Evolutionary conservation across 2,888 invertebrate genomes (phyloP).

Genomic region (Ochlodes sylvanus): DNA sequence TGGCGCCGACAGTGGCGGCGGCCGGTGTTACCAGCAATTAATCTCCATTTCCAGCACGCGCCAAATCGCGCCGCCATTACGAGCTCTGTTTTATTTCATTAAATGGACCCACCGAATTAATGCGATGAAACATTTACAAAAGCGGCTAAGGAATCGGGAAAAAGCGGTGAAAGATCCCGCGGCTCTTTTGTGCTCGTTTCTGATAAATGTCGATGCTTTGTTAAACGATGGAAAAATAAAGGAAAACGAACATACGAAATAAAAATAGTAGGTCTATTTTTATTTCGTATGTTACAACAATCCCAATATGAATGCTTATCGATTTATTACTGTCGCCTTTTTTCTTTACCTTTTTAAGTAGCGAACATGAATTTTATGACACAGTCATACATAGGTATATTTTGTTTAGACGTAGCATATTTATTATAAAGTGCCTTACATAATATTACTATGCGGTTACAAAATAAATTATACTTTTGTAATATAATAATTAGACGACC

Average conservation of each 20-base stretch:
- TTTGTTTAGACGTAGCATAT: no score
- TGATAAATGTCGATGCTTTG: slow-evolving; percentile 64
- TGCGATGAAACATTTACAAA: slow-evolving; percentile 72
- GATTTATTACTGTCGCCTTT: slow-evolving; percentile 12
- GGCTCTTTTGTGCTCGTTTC: slow-evolving; percentile 63
- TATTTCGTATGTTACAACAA: slow-evolving; percentile 35
- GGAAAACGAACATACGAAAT: slow-evolving; percentile 30
- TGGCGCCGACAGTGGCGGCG: slow-evolving; percentile 62
- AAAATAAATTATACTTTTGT: no score
- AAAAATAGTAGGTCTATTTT: slow-evolving; percentile 28
- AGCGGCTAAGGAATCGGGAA: slow-evolving; percentile 63
- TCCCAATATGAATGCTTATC: slow-evolving; percentile 9
- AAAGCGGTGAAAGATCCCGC: slow-evolving; percentile 61
- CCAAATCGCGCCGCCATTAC: slow-evolving; percentile 77
- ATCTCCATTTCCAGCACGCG: slow-evolving; percentile 80
- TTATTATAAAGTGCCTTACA: no score
- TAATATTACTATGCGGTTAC: neutral
- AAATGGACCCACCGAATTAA: slow-evolving; percentile 78
- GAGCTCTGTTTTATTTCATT: slow-evolving; percentile 80
- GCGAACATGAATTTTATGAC: neutral
- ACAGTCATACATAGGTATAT: neutral
- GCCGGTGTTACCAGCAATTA: slow-evolving; percentile 77
- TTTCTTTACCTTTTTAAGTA: neutral
- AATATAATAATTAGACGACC: no score
- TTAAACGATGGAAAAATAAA: slow-evolving; percentile 45